These are phyloP conservation scores for Trinectes maculatus DNA, from an alignment of 2,113 vertebrate species.

Conservation along the genomic window DNA sequence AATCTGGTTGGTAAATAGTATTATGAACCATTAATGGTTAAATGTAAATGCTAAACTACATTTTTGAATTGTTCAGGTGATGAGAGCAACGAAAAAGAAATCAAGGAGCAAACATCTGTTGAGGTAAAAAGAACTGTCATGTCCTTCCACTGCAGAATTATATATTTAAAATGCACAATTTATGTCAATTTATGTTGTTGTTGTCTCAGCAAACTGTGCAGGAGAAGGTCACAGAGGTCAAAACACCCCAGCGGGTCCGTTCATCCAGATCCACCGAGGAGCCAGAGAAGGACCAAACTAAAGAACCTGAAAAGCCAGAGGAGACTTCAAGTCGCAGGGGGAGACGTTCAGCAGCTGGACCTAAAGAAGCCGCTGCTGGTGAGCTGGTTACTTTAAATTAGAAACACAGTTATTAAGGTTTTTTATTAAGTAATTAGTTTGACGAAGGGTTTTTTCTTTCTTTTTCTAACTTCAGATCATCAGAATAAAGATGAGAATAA, in stretches of 20 bases:
- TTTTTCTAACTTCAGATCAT: slow-evolving; percentile 37
- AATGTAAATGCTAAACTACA: no score
- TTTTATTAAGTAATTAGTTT: no score
- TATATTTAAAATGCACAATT: no score
- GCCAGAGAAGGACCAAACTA: slow-evolving; percentile 26
- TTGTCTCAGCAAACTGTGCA: slow-evolving; percentile 63
- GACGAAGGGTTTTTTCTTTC: not conserved
- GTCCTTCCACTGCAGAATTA: no score
- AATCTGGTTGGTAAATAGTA: not conserved
- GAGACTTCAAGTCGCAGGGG: slow-evolving; percentile 38
- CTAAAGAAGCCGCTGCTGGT: slow-evolving; percentile 48
- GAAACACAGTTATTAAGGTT: not conserved
- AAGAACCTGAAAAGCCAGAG: slow-evolving; percentile 41
- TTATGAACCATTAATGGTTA: no score
- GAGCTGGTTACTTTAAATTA: not conserved
- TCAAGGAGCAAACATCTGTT: slow-evolving; percentile 27
- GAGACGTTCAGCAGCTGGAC: slow-evolving; percentile 48
- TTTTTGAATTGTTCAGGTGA: slow-evolving; percentile 49
- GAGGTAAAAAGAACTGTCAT: slow-evolving; percentile 56
- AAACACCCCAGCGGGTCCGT: slow-evolving; percentile 62
- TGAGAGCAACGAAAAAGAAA: slow-evolving; percentile 30
- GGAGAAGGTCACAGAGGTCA: slow-evolving; percentile 49
- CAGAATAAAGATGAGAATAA: slow-evolving; percentile 32
- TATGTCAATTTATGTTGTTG: no score
- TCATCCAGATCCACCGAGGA: slow-evolving; percentile 51